These are phyloP conservation scores for Halocynthia roretzi DNA, from an alignment of 23 tunicate genomes.

Conservation along the genomic window DNA sequence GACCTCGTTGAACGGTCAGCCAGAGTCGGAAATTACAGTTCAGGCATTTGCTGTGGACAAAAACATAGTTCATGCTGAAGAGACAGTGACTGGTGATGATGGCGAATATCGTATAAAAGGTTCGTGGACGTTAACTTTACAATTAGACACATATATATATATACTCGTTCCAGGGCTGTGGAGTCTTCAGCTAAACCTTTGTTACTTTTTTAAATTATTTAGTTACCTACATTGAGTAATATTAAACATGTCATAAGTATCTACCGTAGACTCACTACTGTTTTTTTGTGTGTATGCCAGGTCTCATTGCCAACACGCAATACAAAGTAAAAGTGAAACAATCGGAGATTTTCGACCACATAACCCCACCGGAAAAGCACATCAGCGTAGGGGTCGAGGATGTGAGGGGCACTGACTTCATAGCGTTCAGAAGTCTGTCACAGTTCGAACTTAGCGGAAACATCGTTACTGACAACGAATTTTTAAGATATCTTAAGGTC, in stretches of 20 bases:
- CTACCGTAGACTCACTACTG: too few relatives aligned
- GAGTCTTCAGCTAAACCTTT: too few relatives aligned
- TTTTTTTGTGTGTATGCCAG: background rate
- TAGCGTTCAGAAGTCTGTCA: conserved; percentile 53
- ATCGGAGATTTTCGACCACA: conserved; percentile 37
- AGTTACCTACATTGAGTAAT: too few relatives aligned
- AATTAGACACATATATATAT: too few relatives aligned
- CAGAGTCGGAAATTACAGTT: conserved; percentile 40
- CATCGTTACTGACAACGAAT: conserved; percentile 50
- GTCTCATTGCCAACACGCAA: conserved; percentile 8
- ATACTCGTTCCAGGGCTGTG: too few relatives aligned
- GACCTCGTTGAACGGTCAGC: conserved; percentile 77
- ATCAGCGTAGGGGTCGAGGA: conserved; percentile 29
- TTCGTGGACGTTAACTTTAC: too few relatives aligned
- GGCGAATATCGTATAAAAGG: conserved; percentile 70
- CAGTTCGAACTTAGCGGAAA: conserved; percentile 69
- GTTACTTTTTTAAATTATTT: too few relatives aligned
- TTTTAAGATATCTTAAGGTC: conserved; percentile 59
- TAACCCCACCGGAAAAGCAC: conserved; percentile 35
- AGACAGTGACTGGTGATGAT: conserved; percentile 35
- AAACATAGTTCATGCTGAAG: conserved; percentile 40
- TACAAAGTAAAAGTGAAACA: conserved; percentile 3
- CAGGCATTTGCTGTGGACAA: conserved; percentile 30
- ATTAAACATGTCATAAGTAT: too few relatives aligned
- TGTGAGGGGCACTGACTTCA: conserved; percentile 34